Evolutionary conservation across 2,888 invertebrate species (phyloP).

Genomic region (Drosophila helvetica): DNA sequence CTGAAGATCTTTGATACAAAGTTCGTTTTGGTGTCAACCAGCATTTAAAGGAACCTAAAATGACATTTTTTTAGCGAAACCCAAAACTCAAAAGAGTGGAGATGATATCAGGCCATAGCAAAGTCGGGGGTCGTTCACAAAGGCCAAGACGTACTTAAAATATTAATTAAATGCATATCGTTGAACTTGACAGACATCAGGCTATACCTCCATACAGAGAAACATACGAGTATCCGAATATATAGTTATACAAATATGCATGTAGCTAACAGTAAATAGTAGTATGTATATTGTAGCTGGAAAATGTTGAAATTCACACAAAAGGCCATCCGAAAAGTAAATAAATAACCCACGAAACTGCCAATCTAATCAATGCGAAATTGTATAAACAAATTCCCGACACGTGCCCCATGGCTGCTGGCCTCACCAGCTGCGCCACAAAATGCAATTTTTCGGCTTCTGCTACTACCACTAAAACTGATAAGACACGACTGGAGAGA

Average conservation of each 20-base stretch:
- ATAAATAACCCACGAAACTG: conserved; percentile 6
- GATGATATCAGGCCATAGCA: conserved; percentile 2
- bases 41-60: conserved; percentile 1
- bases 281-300: neutral
- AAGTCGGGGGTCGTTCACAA: conserved; percentile 38
- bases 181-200: conserved; percentile 36
- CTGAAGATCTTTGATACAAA: conserved; percentile 18
- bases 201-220: conserved; percentile 4
- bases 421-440: conserved; percentile 1
- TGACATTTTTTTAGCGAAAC: neutral
- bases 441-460: conserved; percentile 20
- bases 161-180: conserved; percentile 44
- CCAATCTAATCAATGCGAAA: conserved; percentile 30
- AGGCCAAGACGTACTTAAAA: conserved; percentile 38
- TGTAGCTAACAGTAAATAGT: conserved; percentile 8
- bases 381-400: neutral
- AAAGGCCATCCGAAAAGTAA: conserved; percentile 16
- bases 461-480: conserved; percentile 7
- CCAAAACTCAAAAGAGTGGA: conserved; percentile 15
- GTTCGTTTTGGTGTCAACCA: conserved; percentile 29
- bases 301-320: conserved; percentile 20
- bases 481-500: conserved; percentile 15
- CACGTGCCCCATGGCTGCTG: conserved; percentile 13
- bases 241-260: conserved; percentile 10
- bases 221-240: neutral